These are phyloP conservation scores for Formica exsecta DNA, from an alignment of 1,140 invertebrate genomes.

Conservation along the genomic window DNA sequence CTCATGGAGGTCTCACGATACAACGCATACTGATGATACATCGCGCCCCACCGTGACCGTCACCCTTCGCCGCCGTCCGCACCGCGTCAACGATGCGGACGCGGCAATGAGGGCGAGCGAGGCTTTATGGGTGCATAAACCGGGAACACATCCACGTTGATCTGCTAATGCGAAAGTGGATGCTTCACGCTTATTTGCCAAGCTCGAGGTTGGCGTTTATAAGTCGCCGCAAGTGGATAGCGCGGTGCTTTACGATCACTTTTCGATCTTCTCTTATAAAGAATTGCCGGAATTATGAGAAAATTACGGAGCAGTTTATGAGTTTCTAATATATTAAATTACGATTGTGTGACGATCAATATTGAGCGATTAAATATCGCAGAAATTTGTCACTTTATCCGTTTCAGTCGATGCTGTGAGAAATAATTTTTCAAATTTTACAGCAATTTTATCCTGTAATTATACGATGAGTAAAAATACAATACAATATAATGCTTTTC, in stretches of 20 bases:
- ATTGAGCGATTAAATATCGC: conserved; percentile 26
- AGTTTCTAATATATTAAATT: conserved; percentile 2
- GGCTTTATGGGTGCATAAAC: conserved; percentile 70
- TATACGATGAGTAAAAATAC: conserved; percentile 27
- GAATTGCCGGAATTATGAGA: conserved; percentile 4
- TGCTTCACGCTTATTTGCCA: conserved; percentile 51
- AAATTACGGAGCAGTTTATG: neutral
- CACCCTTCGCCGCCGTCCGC: conserved; percentile 16
- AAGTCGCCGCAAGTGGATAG: conserved; percentile 11
- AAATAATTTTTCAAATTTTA: conserved; percentile 33
- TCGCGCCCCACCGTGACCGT: conserved; percentile 50
- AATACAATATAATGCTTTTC: neutral
- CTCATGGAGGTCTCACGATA: conserved; percentile 64
- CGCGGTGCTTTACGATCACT: neutral
- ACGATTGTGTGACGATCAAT: neutral
- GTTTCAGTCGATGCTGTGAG: neutral
- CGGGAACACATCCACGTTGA: conserved; percentile 28
- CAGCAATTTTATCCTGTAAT: neutral
- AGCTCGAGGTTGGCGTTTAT: conserved; percentile 36
- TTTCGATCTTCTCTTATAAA: conserved; percentile 7
- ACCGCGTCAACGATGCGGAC: conserved; percentile 22
- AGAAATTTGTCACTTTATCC: conserved; percentile 25
- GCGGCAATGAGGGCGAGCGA: conserved; percentile 28
- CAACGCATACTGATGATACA: conserved; percentile 65
- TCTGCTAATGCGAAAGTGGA: conserved; percentile 46